phyloP scores from a whole-genome alignment of 2,113 vertebrate genomes.

The Paedocypris sp. region DNA sequence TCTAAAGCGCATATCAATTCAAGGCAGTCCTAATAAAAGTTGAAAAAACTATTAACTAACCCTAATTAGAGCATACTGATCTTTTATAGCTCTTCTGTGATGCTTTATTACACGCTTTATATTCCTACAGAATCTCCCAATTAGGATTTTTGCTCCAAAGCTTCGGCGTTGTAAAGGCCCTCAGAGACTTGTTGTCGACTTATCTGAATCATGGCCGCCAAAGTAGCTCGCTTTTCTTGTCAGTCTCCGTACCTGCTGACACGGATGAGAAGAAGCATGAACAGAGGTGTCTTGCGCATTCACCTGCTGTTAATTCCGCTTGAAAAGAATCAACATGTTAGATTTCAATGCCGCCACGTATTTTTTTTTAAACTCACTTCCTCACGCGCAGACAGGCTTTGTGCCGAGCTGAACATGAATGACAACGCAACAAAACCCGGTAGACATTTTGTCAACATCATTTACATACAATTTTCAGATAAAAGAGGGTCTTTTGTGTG shows the following conservation, averaged over 20 bases:
- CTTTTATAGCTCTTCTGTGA: background rate
- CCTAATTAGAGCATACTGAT: background rate
- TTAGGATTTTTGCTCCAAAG: background rate
- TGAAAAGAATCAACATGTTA: background rate
- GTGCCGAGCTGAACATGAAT: background rate
- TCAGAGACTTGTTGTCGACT: conserved; percentile 30
- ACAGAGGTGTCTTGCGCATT: conserved; percentile 49
- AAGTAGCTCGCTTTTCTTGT: conserved; percentile 23
- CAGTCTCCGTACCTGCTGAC: conserved; percentile 31
- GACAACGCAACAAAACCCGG: conserved; percentile 1
- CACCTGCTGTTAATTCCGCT: conserved; percentile 35
- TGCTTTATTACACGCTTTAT: background rate
- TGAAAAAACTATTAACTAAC: background rate
- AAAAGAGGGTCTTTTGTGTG: background rate
- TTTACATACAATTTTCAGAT: background rate
- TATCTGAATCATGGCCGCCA: conserved; percentile 33
- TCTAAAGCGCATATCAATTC: background rate
- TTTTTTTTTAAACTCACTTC: background rate
- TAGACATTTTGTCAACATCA: background rate
- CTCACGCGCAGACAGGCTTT: conserved; percentile 1
- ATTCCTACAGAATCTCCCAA: too few species aligned
- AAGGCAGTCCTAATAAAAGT: background rate
- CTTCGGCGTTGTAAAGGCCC: background rate
- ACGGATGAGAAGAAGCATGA: conserved; percentile 47
- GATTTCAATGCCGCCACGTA: background rate